These are phyloP conservation scores for Amazona vittata DNA, from an alignment of 2,113 vertebrate species.

Conservation along the genomic window DNA sequence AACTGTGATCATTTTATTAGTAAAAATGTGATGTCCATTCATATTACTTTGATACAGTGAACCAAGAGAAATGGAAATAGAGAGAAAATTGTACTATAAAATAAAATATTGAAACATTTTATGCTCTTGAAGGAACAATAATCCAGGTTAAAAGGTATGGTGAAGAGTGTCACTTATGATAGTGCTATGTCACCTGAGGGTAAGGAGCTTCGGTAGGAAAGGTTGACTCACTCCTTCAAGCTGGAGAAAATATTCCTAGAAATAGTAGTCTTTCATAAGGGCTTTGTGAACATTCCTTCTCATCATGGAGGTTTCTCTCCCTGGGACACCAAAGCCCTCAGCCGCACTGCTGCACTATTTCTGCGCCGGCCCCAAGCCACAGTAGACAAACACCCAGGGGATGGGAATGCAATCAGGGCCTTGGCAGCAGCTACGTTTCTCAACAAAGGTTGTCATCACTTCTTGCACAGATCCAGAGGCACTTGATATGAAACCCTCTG, in stretches of 20 bases:
- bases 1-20: not conserved
- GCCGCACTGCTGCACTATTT: not conserved
- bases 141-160: not conserved
- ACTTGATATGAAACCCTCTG: not conserved
- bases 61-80: not conserved
- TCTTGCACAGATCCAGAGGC: not conserved
- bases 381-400: not conserved
- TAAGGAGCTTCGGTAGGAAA: not conserved
- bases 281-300: not conserved
- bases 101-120: not conserved
- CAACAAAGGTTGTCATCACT: not conserved
- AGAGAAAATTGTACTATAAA: not conserved
- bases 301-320: not conserved
- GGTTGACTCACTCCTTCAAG: not conserved
- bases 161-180: not conserved
- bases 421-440: not conserved
- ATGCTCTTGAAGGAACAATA: not conserved
- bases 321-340: not conserved
- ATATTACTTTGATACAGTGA: not conserved
- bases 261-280: not conserved
- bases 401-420: not conserved
- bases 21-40: not conserved
- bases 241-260: not conserved
- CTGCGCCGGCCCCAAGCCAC: not conserved
- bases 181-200: not conserved